phyloP scores from a whole-genome alignment of 1,140 invertebrate genomes.

The Asbolus verrucosus region DNA sequence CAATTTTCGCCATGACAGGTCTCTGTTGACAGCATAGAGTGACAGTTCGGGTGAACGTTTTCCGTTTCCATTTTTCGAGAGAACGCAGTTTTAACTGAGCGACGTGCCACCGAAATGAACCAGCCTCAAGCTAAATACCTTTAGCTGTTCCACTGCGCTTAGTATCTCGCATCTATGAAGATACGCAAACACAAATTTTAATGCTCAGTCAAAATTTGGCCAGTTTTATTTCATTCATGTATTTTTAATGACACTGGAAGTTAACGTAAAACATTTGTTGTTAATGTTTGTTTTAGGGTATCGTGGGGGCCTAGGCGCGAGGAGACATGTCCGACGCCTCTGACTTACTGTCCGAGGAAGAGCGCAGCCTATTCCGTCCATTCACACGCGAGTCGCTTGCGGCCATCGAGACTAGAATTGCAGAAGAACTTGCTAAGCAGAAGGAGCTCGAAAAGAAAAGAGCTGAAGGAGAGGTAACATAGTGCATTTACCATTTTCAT shows the following conservation, averaged over 20 bases:
- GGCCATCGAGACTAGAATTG: slow-evolving; percentile 92
- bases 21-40: too few species aligned
- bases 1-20: too few species aligned
- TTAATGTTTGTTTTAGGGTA: slow-evolving; percentile 61
- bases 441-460: slow-evolving; percentile 95
- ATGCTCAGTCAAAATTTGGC: too few species aligned
- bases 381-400: slow-evolving; percentile 97
- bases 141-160: too few species aligned
- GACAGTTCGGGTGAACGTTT: too few species aligned
- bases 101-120: too few species aligned
- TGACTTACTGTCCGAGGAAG: slow-evolving; percentile 91
- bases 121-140: too few species aligned
- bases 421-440: slow-evolving; percentile 94
- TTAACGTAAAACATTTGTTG: not conserved
- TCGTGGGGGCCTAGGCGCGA: slow-evolving; percentile 66
- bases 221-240: not conserved
- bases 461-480: slow-evolving; percentile 90
- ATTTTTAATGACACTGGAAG: too few species aligned
- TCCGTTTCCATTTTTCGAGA: too few species aligned
- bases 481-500: not conserved
- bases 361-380: slow-evolving; percentile 95
- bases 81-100: too few species aligned
- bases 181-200: too few species aligned
- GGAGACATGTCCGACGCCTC: slow-evolving; percentile 86
- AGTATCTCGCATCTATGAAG: too few species aligned